A percentile compares a stretch with the other conserved stretches of the same genome.
Conservation (phyloP, 2,888 invertebrate species). For the Xestoiulus laeticollis region DNA sequence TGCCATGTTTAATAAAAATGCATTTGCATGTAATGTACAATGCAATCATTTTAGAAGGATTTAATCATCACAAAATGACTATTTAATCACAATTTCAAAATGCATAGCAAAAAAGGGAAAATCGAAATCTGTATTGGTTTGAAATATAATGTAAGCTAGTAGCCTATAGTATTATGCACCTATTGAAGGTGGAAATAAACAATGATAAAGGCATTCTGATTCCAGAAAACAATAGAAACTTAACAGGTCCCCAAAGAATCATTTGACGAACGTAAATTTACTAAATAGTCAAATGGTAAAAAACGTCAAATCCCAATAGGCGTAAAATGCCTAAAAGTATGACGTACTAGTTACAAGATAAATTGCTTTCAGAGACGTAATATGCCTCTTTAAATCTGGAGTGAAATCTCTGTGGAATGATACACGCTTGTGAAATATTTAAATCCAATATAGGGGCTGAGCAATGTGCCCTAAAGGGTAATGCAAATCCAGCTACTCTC, state of each 20-base stretch:
- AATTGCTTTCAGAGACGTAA: not conserved
- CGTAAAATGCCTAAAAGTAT: not conserved
- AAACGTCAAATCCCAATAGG: not conserved
- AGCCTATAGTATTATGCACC: too few species aligned
- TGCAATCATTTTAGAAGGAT: too few species aligned
- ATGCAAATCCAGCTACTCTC: not conserved
- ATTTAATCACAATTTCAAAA: too few species aligned
- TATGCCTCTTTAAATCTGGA: not conserved
- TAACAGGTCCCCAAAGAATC: not conserved
- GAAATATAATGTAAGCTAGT: too few species aligned
- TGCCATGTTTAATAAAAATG: too few species aligned
- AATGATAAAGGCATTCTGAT: not conserved
- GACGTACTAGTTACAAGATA: not conserved
- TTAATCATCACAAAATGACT: too few species aligned
- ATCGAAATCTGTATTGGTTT: too few species aligned
- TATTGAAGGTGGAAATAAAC: not conserved
- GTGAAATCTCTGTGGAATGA: not conserved
- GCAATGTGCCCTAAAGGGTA: not conserved
- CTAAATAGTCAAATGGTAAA: not conserved
- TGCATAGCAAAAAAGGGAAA: too few species aligned
- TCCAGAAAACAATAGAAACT: slow-evolving; percentile 8
- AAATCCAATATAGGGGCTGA: not conserved
- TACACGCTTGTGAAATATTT: not conserved
- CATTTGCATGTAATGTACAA: too few species aligned
- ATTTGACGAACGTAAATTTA: not conserved